These are phyloP conservation scores for Sorex fumeus DNA, from an alignment of 2,113 vertebrate species.

Conservation along the genomic window DNA sequence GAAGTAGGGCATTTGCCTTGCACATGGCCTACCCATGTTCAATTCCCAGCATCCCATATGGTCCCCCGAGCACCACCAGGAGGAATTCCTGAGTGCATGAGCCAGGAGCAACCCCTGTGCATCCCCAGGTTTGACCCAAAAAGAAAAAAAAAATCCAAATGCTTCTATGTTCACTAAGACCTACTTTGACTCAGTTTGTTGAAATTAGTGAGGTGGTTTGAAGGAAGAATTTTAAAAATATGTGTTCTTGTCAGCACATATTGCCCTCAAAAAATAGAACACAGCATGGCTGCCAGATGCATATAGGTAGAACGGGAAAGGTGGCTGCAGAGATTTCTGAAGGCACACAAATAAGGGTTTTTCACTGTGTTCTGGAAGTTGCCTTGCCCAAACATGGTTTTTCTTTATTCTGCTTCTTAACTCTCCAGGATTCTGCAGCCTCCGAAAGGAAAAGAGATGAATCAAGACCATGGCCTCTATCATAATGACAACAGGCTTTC, in stretches of 20 bases:
- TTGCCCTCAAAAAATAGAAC: background rate
- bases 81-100: too few species aligned
- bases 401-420: background rate
- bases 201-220: background rate
- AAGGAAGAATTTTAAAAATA: background rate
- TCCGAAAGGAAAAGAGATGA: slow-evolving; percentile 9
- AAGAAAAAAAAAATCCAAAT: too few species aligned
- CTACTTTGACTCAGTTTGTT: background rate
- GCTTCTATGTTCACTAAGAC: background rate
- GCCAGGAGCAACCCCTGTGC: too few species aligned
- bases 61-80: too few species aligned
- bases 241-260: background rate
- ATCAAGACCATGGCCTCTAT: slow-evolving; percentile 37
- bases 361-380: background rate
- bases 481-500: slow-evolving; percentile 35
- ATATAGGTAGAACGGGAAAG: background rate
- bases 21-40: too few species aligned
- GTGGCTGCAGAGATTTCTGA: background rate
- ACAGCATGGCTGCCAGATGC: background rate
- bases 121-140: too few species aligned
- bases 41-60: too few species aligned
- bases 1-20: too few species aligned
- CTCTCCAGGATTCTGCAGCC: background rate
- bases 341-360: background rate
- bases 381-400: background rate